phyloP scores from a whole-genome alignment of 2,113 vertebrate species.

The Cariama cristata region DNA sequence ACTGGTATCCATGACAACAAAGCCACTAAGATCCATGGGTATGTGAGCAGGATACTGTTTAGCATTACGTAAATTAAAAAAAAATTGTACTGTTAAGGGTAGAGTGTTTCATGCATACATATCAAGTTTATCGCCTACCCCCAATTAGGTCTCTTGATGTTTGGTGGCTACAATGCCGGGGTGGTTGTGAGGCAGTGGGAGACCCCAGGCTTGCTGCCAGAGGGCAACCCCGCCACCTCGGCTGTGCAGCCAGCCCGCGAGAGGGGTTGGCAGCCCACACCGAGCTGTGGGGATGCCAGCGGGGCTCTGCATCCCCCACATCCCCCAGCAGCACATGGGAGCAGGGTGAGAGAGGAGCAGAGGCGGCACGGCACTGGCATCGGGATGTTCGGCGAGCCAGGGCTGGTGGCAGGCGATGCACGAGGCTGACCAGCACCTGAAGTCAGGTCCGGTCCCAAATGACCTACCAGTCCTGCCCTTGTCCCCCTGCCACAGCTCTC shows the following conservation, averaged over 20 bases:
- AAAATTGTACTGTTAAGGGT: background rate
- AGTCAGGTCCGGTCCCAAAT: accelerated
- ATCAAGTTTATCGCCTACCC: background rate
- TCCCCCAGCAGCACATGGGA: accelerated
- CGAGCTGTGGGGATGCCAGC: accelerated
- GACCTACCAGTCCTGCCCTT: accelerated
- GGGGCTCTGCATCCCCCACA: background rate
- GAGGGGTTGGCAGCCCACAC: accelerated
- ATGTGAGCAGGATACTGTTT: conserved; percentile 56
- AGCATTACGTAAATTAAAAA: conserved; percentile 34
- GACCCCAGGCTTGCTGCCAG: accelerated
- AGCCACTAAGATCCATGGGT: background rate
- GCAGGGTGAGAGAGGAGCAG: background rate
- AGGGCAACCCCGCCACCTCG: background rate
- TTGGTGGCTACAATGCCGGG: background rate
- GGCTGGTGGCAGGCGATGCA: accelerated
- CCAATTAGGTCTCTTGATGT: background rate
- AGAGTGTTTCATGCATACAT: background rate
- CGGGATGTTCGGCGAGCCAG: accelerated
- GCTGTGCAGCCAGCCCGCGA: background rate
- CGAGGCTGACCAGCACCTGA: accelerated
- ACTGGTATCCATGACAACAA: conserved; percentile 79
- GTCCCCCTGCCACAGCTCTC: no score
- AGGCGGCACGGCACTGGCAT: accelerated
- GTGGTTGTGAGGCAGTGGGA: background rate